phyloP scores from a whole-genome alignment of 2,113 vertebrate genomes.

The Lamprologus callipterus region DNA sequence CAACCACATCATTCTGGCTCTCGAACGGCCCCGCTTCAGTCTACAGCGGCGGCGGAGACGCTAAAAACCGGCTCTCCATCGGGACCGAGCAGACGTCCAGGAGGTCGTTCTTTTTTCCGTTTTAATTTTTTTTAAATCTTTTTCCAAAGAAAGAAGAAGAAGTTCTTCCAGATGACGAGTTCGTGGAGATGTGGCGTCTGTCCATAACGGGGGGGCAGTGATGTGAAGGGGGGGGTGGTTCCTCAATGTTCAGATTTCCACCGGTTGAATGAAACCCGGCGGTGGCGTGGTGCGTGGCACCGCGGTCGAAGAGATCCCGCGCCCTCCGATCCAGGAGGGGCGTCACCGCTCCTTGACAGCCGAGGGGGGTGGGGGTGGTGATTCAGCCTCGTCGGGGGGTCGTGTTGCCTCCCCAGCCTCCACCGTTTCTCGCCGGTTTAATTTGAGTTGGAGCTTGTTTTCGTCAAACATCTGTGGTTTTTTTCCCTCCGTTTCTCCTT shows the following conservation, averaged over 20 bases:
- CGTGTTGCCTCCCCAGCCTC: conserved; percentile 76
- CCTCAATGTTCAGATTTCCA: conserved; percentile 33
- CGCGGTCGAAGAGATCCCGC: conserved; percentile 77
- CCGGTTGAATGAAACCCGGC: conserved; percentile 25
- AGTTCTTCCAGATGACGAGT: not conserved
- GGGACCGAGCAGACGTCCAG: not conserved
- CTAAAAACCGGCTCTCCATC: conserved; percentile 21
- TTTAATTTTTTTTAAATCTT: accelerated
- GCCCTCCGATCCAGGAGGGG: conserved; percentile 79
- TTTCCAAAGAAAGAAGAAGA: not conserved
- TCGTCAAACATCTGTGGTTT: conserved; percentile 39
- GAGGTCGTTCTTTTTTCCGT: not conserved
- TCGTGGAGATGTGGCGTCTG: not conserved
- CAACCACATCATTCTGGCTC: not conserved
- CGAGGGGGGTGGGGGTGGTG: conserved; percentile 54
- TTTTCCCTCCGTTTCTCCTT: conserved; percentile 24
- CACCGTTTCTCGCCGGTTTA: conserved; percentile 70
- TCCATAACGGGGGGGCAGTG: not conserved
- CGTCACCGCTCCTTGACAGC: conserved; percentile 63
- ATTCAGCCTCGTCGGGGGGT: conserved; percentile 54
- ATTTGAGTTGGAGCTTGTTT: conserved; percentile 59
- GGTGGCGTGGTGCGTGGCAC: conserved; percentile 61
- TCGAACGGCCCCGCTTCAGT: not conserved
- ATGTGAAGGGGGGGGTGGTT: conserved; percentile 23
- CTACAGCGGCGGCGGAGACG: not conserved